Evolutionary conservation across 2,888 invertebrate genomes (phyloP).

Genomic region (Anoncus sp.): DNA sequence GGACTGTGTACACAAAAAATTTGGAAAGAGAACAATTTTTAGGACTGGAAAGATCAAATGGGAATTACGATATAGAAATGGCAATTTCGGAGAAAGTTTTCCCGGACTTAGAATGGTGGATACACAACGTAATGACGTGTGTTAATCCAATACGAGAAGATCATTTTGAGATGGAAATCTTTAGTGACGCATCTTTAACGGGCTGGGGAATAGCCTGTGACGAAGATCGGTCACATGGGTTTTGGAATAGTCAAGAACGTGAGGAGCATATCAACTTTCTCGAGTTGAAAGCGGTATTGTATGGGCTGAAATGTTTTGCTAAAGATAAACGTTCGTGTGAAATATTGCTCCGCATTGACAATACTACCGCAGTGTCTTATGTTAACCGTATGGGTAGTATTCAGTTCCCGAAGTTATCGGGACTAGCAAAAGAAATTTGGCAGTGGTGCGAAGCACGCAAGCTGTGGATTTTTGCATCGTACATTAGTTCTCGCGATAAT

Average conservation of each 20-base stretch:
- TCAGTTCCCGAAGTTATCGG: too few species aligned
- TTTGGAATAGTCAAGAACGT: slow-evolving; percentile 23
- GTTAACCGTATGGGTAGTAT: slow-evolving; percentile 38
- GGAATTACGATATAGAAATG: slow-evolving; percentile 50
- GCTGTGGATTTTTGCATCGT: slow-evolving; percentile 53
- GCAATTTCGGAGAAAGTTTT: neutral
- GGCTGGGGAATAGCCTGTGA: slow-evolving; percentile 62
- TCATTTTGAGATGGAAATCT: slow-evolving; percentile 45
- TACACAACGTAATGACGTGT: slow-evolving; percentile 4
- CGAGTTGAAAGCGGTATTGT: slow-evolving; percentile 41
- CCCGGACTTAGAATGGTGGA: slow-evolving; percentile 57
- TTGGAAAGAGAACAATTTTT: slow-evolving; percentile 13
- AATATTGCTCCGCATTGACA: slow-evolving; percentile 21
- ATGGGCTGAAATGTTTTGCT: slow-evolving; percentile 53
- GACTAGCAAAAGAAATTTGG: slow-evolving; percentile 34
- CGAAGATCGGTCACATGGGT: slow-evolving; percentile 26
- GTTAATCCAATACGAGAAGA: slow-evolving; percentile 36
- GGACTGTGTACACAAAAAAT: slow-evolving; percentile 7
- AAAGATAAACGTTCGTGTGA: slow-evolving; percentile 21
- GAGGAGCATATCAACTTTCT: slow-evolving; percentile 38
- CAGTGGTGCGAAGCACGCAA: slow-evolving; percentile 32
- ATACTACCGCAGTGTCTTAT: slow-evolving; percentile 25
- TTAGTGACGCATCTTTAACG: slow-evolving; percentile 61
- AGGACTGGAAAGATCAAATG: slow-evolving; percentile 12
- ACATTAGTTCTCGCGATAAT: slow-evolving; percentile 48